These are phyloP conservation scores for Okamejei kenojei DNA, from an alignment of 2,797 vertebrate species.

Conservation along the genomic window DNA sequence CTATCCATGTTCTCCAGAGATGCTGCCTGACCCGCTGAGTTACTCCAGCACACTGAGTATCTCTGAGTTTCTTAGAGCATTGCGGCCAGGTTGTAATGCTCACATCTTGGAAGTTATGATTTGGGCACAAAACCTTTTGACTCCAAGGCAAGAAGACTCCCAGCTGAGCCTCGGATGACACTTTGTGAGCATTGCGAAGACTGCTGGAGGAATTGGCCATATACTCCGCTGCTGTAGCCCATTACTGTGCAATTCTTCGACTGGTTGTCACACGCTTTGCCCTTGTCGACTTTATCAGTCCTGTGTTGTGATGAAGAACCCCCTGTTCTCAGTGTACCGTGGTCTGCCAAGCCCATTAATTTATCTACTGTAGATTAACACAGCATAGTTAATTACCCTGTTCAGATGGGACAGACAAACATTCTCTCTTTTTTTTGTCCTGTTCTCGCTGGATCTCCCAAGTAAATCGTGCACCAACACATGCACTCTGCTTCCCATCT, in stretches of 20 bases:
- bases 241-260: constrained; percentile 48
- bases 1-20: too few relatives aligned
- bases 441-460: constrained; percentile 44
- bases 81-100: too few relatives aligned
- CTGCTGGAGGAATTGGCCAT: background rate
- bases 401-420: constrained; percentile 40
- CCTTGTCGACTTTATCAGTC: constrained; percentile 58
- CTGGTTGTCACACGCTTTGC: constrained; percentile 58
- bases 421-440: constrained; percentile 40
- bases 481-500: constrained; percentile 44
- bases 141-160: background rate
- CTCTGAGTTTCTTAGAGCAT: background rate
- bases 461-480: constrained; percentile 40
- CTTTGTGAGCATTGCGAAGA: background rate
- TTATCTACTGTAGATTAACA: constrained; percentile 60
- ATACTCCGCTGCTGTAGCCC: constrained; percentile 43
- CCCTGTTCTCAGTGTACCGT: constrained; percentile 50
- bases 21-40: too few relatives aligned
- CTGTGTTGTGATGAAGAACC: constrained; percentile 62
- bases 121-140: background rate
- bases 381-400: constrained; percentile 47
- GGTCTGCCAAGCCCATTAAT: constrained; percentile 52
- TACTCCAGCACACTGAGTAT: too few relatives aligned
- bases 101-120: background rate
- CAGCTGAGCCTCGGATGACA: background rate